Percentiles rank a stretch among this genome's conserved stretches.
phyloP scores from a whole-genome alignment of 2,888 invertebrate genomes.

The Aphodius granarius region DNA sequence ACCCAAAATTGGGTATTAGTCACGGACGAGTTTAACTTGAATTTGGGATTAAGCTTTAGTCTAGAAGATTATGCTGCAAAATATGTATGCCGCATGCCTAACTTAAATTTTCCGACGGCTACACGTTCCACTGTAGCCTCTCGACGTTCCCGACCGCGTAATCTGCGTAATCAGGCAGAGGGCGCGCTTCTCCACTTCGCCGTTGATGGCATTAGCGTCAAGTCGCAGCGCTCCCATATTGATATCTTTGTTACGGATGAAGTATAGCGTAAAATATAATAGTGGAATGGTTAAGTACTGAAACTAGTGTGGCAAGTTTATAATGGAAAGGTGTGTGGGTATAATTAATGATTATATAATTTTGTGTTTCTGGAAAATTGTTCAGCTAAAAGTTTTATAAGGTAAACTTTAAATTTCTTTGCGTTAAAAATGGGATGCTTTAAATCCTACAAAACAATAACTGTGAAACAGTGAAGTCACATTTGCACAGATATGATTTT shows the following conservation, averaged over 20 bases:
- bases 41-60: conserved; percentile 28
- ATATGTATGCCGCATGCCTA: conserved; percentile 11
- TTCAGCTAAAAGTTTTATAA: not conserved
- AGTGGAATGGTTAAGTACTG: not conserved
- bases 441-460: too few species aligned
- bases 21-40: conserved; percentile 6
- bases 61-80: conserved; percentile 22
- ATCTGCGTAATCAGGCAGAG: not conserved
- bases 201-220: not conserved
- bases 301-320: not conserved
- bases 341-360: not conserved
- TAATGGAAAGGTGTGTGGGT: not conserved
- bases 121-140: not conserved
- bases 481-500: too few species aligned
- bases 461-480: too few species aligned
- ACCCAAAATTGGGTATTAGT: conserved; percentile 20
- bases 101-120: not conserved
- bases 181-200: not conserved
- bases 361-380: not conserved
- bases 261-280: not conserved
- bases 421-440: too few species aligned
- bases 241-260: not conserved
- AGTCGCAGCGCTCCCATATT: not conserved
- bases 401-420: too few species aligned
- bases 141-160: conserved; percentile 2